Conservation (phyloP, 2,888 invertebrate species). For the Latrodectus elegans region DNA sequence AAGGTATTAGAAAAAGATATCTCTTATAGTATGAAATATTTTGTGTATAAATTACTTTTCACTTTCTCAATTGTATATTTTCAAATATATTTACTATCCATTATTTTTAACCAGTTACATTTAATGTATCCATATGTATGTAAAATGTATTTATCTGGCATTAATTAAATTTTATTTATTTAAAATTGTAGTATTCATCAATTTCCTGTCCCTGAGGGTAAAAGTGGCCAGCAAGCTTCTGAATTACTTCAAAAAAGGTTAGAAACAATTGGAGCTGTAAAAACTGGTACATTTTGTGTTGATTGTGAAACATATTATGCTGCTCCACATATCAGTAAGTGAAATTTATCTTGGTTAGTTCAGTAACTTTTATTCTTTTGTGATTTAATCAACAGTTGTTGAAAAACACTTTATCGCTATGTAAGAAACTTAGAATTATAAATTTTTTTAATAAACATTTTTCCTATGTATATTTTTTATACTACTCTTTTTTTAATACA, state of each 20-base stretch:
- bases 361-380: too few species aligned
- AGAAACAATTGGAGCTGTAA: constrained; percentile 87
- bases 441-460: neutral
- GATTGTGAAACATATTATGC: constrained; percentile 92
- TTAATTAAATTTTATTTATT: too few species aligned
- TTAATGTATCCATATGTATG: too few species aligned
- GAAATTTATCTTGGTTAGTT: neutral
- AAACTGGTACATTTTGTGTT: constrained; percentile 91
- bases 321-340: constrained; percentile 70
- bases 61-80: neutral
- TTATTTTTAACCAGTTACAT: too few species aligned
- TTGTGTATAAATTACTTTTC: neutral
- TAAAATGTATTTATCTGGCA: too few species aligned
- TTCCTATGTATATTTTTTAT: too few species aligned
- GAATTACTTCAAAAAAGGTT: constrained; percentile 90
- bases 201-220: constrained; percentile 90
- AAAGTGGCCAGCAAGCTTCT: constrained; percentile 89
- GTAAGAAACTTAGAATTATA: neutral
- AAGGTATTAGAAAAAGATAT: too few species aligned
- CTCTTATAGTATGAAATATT: too few species aligned
- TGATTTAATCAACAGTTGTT: too few species aligned
- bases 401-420: neutral
- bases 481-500: neutral
- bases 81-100: too few species aligned
- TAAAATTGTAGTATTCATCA: constrained; percentile 79